Evolutionary conservation across 2,888 invertebrate genomes (phyloP).

Genomic region (Lepidocyrtoides sp.): DNA sequence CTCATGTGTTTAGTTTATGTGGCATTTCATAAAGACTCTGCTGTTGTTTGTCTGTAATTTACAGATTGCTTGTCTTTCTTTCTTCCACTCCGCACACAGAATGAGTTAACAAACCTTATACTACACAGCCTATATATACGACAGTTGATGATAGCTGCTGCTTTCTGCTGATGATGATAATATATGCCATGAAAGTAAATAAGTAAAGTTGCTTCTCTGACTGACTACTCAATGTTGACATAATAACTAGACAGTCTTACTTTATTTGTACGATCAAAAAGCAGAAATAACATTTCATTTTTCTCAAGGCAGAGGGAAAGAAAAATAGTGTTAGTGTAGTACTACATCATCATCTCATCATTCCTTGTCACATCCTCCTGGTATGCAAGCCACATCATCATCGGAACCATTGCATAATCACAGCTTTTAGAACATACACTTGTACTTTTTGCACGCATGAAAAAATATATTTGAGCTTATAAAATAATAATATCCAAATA

Average conservation of each 20-base stretch:
- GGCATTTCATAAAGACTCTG: slow-evolving; percentile 5
- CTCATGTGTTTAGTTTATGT: slow-evolving; percentile 28
- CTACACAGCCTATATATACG: background rate
- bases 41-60: background rate
- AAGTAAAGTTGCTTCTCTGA: background rate
- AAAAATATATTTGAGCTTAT: no score
- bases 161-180: no score
- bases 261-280: slow-evolving; percentile 32
- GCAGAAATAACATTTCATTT: background rate
- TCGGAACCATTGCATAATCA: no score
- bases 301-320: background rate
- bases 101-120: slow-evolving; percentile 23
- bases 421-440: no score
- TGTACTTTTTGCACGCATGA: no score
- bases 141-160: background rate
- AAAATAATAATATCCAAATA: no score
- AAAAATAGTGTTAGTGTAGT: background rate
- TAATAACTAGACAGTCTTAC: slow-evolving; percentile 48
- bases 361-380: background rate
- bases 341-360: no score
- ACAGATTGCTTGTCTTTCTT: background rate
- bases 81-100: background rate
- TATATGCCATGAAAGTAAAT: slow-evolving; percentile 28
- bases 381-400: background rate
- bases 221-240: slow-evolving; percentile 59